These are phyloP conservation scores for Picathartes gymnocephalus DNA, from an alignment of 2,113 vertebrate genomes.

Conservation along the genomic window DNA sequence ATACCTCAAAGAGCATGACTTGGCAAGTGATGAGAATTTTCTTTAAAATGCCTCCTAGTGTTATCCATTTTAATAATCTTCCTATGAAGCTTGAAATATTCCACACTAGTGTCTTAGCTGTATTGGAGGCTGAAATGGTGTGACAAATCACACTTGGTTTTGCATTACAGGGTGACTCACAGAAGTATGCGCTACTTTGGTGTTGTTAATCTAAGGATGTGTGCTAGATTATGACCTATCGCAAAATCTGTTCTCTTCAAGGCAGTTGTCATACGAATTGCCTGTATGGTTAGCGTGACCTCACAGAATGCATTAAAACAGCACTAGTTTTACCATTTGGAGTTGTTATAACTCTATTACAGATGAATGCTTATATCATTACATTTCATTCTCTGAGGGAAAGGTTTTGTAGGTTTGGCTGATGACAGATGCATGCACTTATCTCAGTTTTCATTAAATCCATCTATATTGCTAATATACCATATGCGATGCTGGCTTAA, in stretches of 20 bases:
- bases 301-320: constrained; percentile 36
- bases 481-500: background rate
- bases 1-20: constrained; percentile 59
- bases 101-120: background rate
- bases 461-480: background rate
- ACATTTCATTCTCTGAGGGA: background rate
- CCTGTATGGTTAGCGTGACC: constrained; percentile 36
- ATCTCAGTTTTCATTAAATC: background rate
- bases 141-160: constrained; percentile 56
- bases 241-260: constrained; percentile 43
- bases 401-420: background rate
- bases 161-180: constrained; percentile 68
- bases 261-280: constrained; percentile 10
- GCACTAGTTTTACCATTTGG: background rate
- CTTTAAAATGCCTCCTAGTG: constrained; percentile 42
- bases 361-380: background rate
- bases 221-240: constrained; percentile 65
- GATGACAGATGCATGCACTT: background rate
- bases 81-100: constrained; percentile 56
- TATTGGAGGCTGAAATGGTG: constrained; percentile 45
- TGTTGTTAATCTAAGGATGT: constrained; percentile 66
- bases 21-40: constrained; percentile 53
- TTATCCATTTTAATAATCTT: constrained; percentile 53
- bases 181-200: constrained; percentile 54
- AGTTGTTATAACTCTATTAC: background rate